phyloP scores from a whole-genome alignment of 2,797 vertebrate species.

The Huso huso region DNA sequence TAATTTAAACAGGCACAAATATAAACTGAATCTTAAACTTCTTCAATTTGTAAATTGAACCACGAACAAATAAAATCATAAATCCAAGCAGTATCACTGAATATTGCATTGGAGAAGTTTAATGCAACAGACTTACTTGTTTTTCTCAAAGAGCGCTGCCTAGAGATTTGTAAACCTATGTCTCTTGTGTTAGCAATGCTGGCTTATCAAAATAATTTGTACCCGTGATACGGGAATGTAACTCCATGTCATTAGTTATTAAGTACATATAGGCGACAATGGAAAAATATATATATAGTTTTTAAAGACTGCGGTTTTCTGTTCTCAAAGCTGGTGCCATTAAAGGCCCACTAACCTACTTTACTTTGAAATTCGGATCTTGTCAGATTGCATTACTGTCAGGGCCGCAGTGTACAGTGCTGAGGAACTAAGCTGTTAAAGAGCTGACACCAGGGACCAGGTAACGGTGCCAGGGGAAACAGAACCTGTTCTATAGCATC shows the following conservation, averaged over 20 bases:
- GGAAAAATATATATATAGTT: not conserved
- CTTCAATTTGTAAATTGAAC: too few species aligned
- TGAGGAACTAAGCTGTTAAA: not conserved
- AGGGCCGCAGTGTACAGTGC: slow-evolving; percentile 2
- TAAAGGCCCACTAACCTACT: slow-evolving; percentile 21
- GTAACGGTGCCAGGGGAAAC: not conserved
- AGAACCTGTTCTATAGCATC: not conserved
- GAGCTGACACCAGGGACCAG: not conserved
- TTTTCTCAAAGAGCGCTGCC: not conserved
- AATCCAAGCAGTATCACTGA: too few species aligned
- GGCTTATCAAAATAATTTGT: too few species aligned
- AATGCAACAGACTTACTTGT: not conserved
- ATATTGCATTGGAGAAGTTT: too few species aligned
- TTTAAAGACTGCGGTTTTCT: not conserved
- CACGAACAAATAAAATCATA: too few species aligned
- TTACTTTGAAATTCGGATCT: slow-evolving; percentile 13
- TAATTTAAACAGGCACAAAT: too few species aligned
- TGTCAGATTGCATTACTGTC: slow-evolving; percentile 21
- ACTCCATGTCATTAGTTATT: slow-evolving; percentile 57
- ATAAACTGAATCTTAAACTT: too few species aligned
- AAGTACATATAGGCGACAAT: slow-evolving; percentile 38
- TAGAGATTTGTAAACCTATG: not conserved
- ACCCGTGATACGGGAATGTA: not conserved
- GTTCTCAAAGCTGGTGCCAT: not conserved
- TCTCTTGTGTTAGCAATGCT: not conserved